phyloP scores from a whole-genome alignment of 2,888 invertebrate genomes.

The Cheilosia pagana region DNA sequence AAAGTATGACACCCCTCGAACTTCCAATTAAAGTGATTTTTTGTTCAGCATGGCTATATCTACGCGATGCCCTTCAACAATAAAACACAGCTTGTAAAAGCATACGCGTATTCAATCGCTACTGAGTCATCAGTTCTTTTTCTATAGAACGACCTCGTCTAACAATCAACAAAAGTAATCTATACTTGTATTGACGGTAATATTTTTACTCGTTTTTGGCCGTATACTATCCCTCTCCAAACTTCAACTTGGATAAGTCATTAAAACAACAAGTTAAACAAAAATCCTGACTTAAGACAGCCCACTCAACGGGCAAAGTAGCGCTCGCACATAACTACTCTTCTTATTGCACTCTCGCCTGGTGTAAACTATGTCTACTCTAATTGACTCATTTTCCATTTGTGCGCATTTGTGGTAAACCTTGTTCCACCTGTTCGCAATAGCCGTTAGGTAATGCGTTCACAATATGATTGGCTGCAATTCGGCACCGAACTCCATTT shows the following conservation, averaged over 20 bases:
- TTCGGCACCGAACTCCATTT: slow-evolving; percentile 72
- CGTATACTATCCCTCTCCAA: slow-evolving; percentile 14
- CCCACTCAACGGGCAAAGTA: slow-evolving; percentile 45
- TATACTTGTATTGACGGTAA: neutral
- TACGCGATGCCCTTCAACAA: no score
- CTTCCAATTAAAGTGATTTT: no score
- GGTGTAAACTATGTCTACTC: slow-evolving; percentile 14
- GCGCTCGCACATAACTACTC: slow-evolving; percentile 42
- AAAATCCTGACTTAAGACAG: slow-evolving; percentile 48
- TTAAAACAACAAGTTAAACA: slow-evolving; percentile 1
- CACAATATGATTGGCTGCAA: slow-evolving; percentile 71
- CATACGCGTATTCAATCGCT: neutral
- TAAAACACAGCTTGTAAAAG: neutral
- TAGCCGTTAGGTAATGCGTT: slow-evolving; percentile 61
- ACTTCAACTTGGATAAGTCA: neutral
- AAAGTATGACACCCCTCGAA: no score
- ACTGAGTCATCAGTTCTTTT: slow-evolving; percentile 16
- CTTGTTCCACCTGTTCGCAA: slow-evolving; percentile 69
- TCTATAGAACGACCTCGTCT: slow-evolving; percentile 6
- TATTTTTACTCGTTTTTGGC: neutral
- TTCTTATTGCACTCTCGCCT: slow-evolving; percentile 30
- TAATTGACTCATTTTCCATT: slow-evolving; percentile 69
- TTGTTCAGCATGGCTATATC: no score
- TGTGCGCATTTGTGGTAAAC: slow-evolving; percentile 71
- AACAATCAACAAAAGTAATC: neutral